Evolutionary conservation across 2,797 vertebrate genomes (phyloP), one percentile per base, ranked within the genome.

Genomic region (Megalops cyprinoides): DNA sequence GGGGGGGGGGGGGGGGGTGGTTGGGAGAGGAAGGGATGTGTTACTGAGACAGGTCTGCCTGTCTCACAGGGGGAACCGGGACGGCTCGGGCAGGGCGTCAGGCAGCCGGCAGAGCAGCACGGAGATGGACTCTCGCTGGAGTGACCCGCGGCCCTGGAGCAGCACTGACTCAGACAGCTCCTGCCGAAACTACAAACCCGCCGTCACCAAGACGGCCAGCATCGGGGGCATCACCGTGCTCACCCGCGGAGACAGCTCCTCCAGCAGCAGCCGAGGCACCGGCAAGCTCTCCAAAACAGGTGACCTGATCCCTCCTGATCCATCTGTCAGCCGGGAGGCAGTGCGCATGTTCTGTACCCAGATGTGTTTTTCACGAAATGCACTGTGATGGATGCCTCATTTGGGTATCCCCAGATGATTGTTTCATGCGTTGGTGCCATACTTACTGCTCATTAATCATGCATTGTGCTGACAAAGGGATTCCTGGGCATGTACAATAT

Each of bases 161-260:
- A 99, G 97, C 94, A 98, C 97, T 0, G 97, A 98, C 83, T 98
- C 97, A 0, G 97, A 99, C 86, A 97, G 97, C 81, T 97, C 97
- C 67, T 93, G 92, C 87, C 95, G 96, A 58, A 95, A 93, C 81
- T 89, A 95, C 83, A 95, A 94, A 90, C 92, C 94, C 79, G 80
- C 94, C 88, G 93, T 95, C 90, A 94, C 93, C 77, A 95, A 95
- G 90, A 95, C 94, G 20, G 93, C 94, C 62, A 95, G 94, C 83
- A 93, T 95, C 79, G 94, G 94, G 82, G 94, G 94, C 86, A 94
- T 95, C 89, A 94, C 94, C 0, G 93, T 95, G 78, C 91, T 95
- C 85, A 93, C 92, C 67, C 92, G 94, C 82, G 93, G 93, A 1
- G 95, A 96, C 82, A 95, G 93, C 85, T 91, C 91, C 0, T 90